Conservation (phyloP, 2,113 vertebrate species). For the Ranitomeya variabilis region DNA sequence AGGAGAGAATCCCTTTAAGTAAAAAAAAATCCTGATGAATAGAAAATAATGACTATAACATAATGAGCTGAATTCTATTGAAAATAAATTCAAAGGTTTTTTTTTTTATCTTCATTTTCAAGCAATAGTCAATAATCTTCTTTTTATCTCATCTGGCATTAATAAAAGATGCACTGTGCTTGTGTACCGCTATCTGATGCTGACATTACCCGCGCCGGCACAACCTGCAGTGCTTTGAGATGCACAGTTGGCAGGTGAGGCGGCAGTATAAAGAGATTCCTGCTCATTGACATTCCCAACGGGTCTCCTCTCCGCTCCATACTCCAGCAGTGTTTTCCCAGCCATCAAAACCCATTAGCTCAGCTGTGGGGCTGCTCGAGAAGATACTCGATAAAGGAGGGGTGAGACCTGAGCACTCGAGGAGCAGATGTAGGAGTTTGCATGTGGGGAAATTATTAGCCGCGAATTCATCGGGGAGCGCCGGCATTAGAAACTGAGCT, state of each 20-base stretch:
- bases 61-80: neutral
- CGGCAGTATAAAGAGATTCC: slow-evolving; percentile 50
- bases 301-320: neutral
- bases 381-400: neutral
- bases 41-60: neutral
- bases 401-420: slow-evolving; percentile 1
- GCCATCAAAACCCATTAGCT: slow-evolving; percentile 39
- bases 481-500: slow-evolving; percentile 29
- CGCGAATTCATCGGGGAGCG: neutral
- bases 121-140: slow-evolving; percentile 21
- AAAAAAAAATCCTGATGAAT: neutral
- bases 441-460: neutral
- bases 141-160: slow-evolving; percentile 21
- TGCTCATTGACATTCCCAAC: slow-evolving; percentile 37
- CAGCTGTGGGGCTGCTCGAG: neutral
- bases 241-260: slow-evolving; percentile 49
- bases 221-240: neutral
- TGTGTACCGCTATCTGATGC: slow-evolving; percentile 18
- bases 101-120: neutral
- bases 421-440: neutral
- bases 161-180: slow-evolving; percentile 20
- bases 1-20: neutral
- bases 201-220: neutral
- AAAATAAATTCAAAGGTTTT: neutral
- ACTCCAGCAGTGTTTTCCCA: slow-evolving; percentile 35